A percentile compares a stretch with the other conserved stretches of the same genome.
phyloP scores from a whole-genome alignment of 2,888 invertebrate genomes.

The Agrochola litura region DNA sequence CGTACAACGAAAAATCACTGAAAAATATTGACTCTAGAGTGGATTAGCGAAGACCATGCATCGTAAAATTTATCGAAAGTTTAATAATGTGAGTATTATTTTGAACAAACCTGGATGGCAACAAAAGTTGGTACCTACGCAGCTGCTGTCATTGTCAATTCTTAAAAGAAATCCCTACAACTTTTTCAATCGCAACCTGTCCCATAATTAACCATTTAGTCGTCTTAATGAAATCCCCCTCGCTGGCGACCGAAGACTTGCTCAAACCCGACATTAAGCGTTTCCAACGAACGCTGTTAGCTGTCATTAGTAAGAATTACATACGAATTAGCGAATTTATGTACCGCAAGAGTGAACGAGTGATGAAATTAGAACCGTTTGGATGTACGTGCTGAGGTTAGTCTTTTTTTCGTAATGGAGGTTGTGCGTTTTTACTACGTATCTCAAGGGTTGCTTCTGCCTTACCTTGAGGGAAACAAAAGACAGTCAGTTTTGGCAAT shows the following conservation, averaged over 20 bases:
- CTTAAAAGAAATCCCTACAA: background rate
- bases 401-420: conserved; percentile 21
- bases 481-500: background rate
- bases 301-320: conserved; percentile 75
- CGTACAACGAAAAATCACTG: background rate
- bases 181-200: conserved; percentile 23
- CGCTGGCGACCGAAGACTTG: conserved; percentile 60
- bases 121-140: background rate
- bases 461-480: background rate
- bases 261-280: conserved; percentile 73
- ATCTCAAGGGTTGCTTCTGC: background rate
- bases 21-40: background rate
- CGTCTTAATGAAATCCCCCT: conserved; percentile 54
- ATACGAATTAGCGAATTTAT: conserved; percentile 77
- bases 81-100: background rate
- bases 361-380: conserved; percentile 70
- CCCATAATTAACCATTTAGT: conserved; percentile 46
- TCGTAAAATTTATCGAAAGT: background rate
- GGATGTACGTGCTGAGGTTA: conserved; percentile 39
- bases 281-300: conserved; percentile 74
- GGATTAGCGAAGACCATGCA: background rate
- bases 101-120: background rate
- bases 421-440: background rate
- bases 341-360: conserved; percentile 72
- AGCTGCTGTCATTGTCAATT: conserved; percentile 4